Evolutionary conservation across 2,113 vertebrate species (phyloP).

Genomic region (Festucalex cinctus): DNA sequence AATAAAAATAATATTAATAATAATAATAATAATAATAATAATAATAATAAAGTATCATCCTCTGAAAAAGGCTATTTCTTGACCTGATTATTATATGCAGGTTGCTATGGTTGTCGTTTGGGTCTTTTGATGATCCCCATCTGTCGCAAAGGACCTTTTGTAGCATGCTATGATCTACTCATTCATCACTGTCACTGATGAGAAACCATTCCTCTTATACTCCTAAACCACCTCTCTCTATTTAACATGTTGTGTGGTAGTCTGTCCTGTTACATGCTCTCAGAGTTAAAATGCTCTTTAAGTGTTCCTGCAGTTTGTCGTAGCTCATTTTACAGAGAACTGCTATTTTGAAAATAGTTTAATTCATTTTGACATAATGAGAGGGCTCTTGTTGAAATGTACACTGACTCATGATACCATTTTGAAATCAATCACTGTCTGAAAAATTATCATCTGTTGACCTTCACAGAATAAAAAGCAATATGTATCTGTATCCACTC

Average conservation of each 20-base stretch:
- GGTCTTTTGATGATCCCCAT: constrained; percentile 60
- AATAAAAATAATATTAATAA: too few species aligned
- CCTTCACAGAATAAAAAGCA: constrained; percentile 24
- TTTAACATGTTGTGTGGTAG: constrained; percentile 58
- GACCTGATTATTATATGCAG: constrained; percentile 1
- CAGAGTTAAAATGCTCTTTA: constrained; percentile 41
- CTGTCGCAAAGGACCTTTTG: constrained; percentile 51
- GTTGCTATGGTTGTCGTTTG: constrained; percentile 40
- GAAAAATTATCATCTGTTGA: constrained; percentile 38
- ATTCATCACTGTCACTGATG: constrained; percentile 68
- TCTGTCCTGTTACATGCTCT: constrained; percentile 40
- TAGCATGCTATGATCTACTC: constrained; percentile 64
- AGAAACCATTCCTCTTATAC: constrained; percentile 60
- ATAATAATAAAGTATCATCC: background rate
- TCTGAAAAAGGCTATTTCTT: too few species aligned
- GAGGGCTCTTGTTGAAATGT: constrained; percentile 66
- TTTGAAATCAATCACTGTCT: constrained; percentile 43
- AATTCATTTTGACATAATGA: too few species aligned
- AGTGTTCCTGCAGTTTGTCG: too few species aligned
- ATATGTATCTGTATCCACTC: constrained; percentile 13
- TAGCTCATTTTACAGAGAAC: too few species aligned
- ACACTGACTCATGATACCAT: constrained; percentile 62
- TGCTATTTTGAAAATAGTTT: too few species aligned
- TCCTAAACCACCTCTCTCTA: constrained; percentile 19
- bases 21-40: too few species aligned